A percentile compares a stretch with the other conserved stretches of the same genome.
Conservation (phyloP, 2,113 vertebrate genomes). For the Cichladusa arquata region DNA sequence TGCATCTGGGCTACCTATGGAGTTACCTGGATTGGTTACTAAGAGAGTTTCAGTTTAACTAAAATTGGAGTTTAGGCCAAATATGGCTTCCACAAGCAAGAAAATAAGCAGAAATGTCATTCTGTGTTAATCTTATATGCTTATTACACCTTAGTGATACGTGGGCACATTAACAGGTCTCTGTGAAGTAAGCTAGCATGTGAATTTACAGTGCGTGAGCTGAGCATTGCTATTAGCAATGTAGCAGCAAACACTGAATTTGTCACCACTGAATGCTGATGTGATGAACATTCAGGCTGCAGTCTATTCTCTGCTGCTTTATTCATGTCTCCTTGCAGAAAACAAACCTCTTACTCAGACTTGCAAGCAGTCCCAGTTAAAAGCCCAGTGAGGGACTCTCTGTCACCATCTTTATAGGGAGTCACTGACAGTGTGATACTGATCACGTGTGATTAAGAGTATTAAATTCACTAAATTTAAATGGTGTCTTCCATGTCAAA, state of each 20-base stretch:
- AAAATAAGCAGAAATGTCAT: not conserved
- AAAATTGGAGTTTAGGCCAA: not conserved
- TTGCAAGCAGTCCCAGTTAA: not conserved
- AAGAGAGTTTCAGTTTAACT: not conserved
- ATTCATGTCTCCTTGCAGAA: not conserved
- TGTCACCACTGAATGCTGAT: not conserved
- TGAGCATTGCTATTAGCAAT: not conserved
- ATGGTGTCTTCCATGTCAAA: not conserved
- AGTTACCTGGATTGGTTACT: not conserved
- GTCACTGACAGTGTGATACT: not conserved
- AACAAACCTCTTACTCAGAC: not conserved
- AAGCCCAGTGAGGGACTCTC: not conserved
- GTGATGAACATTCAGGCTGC: not conserved
- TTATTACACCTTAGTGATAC: not conserved
- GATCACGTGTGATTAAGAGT: not conserved
- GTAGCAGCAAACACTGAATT: not conserved
- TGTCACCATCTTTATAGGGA: not conserved
- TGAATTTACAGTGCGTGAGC: not conserved
- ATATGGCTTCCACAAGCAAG: not conserved
- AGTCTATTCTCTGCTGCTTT: not conserved
- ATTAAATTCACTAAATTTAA: not conserved
- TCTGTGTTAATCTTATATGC: not conserved
- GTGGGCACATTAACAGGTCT: not conserved
- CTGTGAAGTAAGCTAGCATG: not conserved
- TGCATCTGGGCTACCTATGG: not conserved